Conservation (phyloP, 2,797 vertebrate genomes). For the Sciaenops ocellatus region DNA sequence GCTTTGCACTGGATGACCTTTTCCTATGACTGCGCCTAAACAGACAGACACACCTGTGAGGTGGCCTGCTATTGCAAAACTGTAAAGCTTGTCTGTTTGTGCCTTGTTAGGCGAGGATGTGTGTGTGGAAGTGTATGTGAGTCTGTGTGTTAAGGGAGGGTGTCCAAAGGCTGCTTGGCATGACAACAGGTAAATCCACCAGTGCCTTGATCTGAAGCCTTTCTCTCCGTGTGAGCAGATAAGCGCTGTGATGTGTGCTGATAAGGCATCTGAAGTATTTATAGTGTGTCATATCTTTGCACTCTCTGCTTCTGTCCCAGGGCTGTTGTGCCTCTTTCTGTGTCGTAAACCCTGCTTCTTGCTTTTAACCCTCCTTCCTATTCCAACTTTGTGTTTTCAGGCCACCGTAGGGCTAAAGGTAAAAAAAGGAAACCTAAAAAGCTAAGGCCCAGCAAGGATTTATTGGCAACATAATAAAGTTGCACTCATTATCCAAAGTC, state of each 20-base stretch:
- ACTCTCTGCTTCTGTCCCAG: constrained; percentile 74
- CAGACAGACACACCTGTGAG: constrained; percentile 61
- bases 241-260: constrained; percentile 78
- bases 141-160: constrained; percentile 65
- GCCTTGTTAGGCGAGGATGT: constrained; percentile 14
- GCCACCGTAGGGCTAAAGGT: constrained; percentile 95
- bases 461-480: constrained; percentile 90
- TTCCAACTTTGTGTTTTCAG: constrained; percentile 92
- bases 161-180: constrained; percentile 80
- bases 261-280: constrained; percentile 87
- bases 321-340: constrained; percentile 65
- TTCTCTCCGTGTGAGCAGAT: constrained; percentile 72
- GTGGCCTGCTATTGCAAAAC: constrained; percentile 63
- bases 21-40: constrained; percentile 41
- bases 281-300: constrained; percentile 81
- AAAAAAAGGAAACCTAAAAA: constrained; percentile 98
- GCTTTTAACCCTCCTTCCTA: constrained; percentile 75
- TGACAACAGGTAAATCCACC: constrained; percentile 70
- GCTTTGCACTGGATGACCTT: constrained; percentile 73
- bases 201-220: constrained; percentile 78
- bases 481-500: constrained; percentile 78
- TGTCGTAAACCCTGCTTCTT: constrained; percentile 74
- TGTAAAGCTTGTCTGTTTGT: constrained; percentile 50
- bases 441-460: constrained; percentile 90
- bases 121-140: constrained; percentile 36